Evolutionary conservation across 2,888 invertebrate species (phyloP), one percentile per base, ranked within the genome.

Genomic region (Notodonta dromedarius): DNA sequence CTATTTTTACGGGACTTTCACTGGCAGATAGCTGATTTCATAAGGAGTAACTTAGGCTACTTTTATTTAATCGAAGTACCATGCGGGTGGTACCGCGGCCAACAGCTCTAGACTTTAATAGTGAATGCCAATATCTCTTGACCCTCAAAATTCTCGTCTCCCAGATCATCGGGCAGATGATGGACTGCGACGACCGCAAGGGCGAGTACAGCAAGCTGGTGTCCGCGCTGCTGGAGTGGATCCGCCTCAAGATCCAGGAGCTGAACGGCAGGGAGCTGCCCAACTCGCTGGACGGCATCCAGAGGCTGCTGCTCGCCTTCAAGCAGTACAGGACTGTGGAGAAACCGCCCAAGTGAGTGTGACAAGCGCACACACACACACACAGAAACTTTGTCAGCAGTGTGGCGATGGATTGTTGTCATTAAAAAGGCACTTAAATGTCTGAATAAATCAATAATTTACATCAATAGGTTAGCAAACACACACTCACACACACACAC

Each of bases 271-370:
- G 98, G 12, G 95, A 97, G 66, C 98, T 99, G 82, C 99, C 99
- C 60, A 99, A 99, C 93, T 96, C 98, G 0, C 90, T 99, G 63
- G 98, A 98, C 86, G 99, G 98, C 57, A 99, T 99, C 75, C 99
- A 99, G 90, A 95, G 96, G 53, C 96, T 99, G 79, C 91, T 99
- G 74, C 90, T 97, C 60, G 94, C 96, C 50, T 99, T 99, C 92
- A 99, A 99, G 80, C 97, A 98, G 84, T 99, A 99, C 89, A 94
- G 99, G 74, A 99, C 98, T 0, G 96, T 98, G 56, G 99, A 99
- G 88, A 99, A 99, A 91, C 99, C 99, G 9, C 99, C 99, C 68
- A 99, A 98, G 96, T 97, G 84, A 94, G 95, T 83, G 16, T 6
- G 12, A 48, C 12, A 48, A 1, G 8, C 42, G 8, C 42, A 40